These are phyloP conservation scores for Diprion similis DNA, from an alignment of 1,140 invertebrate species.

Conservation along the genomic window DNA sequence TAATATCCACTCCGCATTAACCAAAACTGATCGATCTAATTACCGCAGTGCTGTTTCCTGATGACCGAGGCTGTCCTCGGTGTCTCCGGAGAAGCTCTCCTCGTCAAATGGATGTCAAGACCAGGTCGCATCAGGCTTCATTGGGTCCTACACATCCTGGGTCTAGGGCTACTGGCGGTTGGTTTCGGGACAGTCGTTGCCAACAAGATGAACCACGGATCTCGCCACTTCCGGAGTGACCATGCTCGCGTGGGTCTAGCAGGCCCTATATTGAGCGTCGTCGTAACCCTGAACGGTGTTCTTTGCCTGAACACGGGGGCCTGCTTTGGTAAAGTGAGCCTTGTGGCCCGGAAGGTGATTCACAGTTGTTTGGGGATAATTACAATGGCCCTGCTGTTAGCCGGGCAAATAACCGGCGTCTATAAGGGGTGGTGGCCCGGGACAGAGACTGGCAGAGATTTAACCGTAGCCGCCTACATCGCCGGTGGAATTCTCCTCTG, in stretches of 20 bases:
- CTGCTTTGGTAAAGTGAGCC: constrained; percentile 49
- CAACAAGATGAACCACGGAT: constrained; percentile 40
- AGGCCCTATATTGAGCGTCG: constrained; percentile 40
- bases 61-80: constrained; percentile 49
- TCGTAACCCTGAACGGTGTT: constrained; percentile 44
- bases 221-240: constrained; percentile 41
- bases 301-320: constrained; percentile 51
- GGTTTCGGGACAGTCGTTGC: constrained; percentile 51
- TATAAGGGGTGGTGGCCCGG: constrained; percentile 45
- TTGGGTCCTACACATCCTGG: constrained; percentile 49
- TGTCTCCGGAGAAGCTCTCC: constrained; percentile 51
- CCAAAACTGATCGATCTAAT: neutral
- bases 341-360: constrained; percentile 46
- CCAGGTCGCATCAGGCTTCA: constrained; percentile 47
- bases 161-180: constrained; percentile 41
- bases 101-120: constrained; percentile 39
- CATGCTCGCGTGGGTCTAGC: constrained; percentile 48
- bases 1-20: too few species aligned
- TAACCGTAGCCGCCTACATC: constrained; percentile 46
- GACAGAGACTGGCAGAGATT: constrained; percentile 34
- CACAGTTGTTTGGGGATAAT: constrained; percentile 50
- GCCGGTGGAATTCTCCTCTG: constrained; percentile 48
- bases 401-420: constrained; percentile 50
- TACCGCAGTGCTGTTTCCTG: constrained; percentile 47
- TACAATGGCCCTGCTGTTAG: constrained; percentile 43